Evolutionary conservation across 2,888 invertebrate genomes (phyloP).

Genomic region (Deilephila elpenor): DNA sequence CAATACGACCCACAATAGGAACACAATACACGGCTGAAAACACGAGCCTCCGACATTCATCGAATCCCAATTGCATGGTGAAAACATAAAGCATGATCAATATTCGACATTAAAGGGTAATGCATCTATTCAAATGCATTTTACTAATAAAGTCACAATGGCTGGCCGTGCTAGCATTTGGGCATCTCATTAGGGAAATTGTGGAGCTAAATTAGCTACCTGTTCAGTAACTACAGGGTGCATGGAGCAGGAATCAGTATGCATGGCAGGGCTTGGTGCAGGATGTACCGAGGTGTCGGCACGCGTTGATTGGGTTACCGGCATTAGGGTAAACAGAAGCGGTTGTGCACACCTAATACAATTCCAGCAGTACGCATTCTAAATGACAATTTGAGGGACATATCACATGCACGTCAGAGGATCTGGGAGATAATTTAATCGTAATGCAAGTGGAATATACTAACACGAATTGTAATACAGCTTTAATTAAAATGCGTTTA

Average conservation of each 20-base stretch:
- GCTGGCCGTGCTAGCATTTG: conserved; percentile 39
- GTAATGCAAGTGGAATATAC: neutral
- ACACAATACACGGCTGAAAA: neutral
- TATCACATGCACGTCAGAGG: neutral
- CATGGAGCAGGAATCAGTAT: conserved; percentile 52
- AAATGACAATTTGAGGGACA: conserved; percentile 17
- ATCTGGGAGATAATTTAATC: neutral
- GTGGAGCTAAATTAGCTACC: conserved; percentile 51
- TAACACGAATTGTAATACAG: too few relatives aligned
- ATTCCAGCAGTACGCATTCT: conserved; percentile 30
- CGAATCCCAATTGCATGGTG: neutral
- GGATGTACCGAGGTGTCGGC: conserved; percentile 48
- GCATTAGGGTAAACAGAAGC: conserved; percentile 44
- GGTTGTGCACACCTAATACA: conserved; percentile 35
- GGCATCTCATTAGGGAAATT: conserved; percentile 54
- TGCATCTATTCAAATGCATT: conserved; percentile 31
- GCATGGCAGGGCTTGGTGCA: conserved; percentile 44
- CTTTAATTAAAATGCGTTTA: neutral
- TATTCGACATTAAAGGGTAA: conserved; percentile 36
- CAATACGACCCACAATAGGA: neutral
- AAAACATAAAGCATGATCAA: neutral
- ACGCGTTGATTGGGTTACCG: conserved; percentile 59
- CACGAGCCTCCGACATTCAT: neutral
- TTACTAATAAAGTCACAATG: conserved; percentile 40
- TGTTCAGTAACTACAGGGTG: conserved; percentile 25